Percentiles rank a stretch among this genome's conserved stretches.
phyloP scores from a whole-genome alignment of 2,888 invertebrate genomes.

The Andrena flavipes region DNA sequence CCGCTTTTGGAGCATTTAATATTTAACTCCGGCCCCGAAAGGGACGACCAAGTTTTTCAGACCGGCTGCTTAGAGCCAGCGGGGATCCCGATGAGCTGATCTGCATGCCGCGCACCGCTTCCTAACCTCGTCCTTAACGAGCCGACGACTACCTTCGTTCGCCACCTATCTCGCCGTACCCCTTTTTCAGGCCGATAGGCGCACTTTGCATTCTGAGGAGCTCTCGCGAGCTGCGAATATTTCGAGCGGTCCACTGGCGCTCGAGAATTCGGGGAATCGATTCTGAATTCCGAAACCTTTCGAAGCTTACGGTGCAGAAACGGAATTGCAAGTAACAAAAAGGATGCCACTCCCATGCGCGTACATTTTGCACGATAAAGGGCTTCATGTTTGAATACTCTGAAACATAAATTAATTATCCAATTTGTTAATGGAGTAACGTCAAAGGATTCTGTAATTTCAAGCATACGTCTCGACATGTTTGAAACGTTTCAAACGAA shows the following conservation, averaged over 20 bases:
- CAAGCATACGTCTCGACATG: too few relatives aligned
- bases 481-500: too few relatives aligned
- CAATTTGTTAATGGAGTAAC: too few relatives aligned
- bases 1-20: slow-evolving; percentile 79
- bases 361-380: too few relatives aligned
- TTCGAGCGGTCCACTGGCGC: slow-evolving; percentile 51
- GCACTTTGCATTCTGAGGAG: slow-evolving; percentile 77
- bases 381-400: too few relatives aligned
- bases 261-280: slow-evolving; percentile 48
- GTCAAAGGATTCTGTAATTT: too few relatives aligned
- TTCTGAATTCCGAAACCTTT: slow-evolving; percentile 53
- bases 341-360: background rate
- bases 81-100: slow-evolving; percentile 72
- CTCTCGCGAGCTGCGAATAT: slow-evolving; percentile 48
- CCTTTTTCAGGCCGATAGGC: slow-evolving; percentile 70
- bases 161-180: slow-evolving; percentile 73
- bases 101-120: slow-evolving; percentile 78
- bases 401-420: too few relatives aligned
- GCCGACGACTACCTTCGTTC: slow-evolving; percentile 78
- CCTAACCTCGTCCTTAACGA: slow-evolving; percentile 81
- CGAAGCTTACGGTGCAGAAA: slow-evolving; percentile 17
- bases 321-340: background rate
- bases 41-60: slow-evolving; percentile 66
- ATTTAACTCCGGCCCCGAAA: slow-evolving; percentile 75
- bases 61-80: slow-evolving; percentile 41